phyloP scores from a whole-genome alignment of 2,113 vertebrate genomes.

The Gobio gobio region DNA sequence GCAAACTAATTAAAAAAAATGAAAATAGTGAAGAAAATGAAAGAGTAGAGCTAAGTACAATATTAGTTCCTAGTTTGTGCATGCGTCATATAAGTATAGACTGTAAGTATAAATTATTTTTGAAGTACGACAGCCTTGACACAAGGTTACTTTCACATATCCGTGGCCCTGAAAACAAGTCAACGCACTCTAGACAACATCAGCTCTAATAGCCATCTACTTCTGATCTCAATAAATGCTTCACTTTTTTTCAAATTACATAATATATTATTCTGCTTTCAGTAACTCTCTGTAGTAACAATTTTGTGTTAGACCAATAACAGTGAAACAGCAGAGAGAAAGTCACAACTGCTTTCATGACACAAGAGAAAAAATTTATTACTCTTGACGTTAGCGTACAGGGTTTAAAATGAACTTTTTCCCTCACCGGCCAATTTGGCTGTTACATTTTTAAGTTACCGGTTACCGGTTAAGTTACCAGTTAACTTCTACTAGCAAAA shows the following conservation, averaged over 20 bases:
- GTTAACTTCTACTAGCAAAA: no score
- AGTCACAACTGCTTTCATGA: slow-evolving; percentile 15
- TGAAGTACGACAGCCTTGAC: slow-evolving; percentile 22
- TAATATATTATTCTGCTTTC: slow-evolving; percentile 32
- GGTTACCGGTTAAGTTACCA: no score
- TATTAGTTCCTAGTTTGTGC: slow-evolving; percentile 1
- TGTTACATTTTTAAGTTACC: no score
- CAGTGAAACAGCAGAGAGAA: neutral
- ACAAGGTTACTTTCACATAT: slow-evolving; percentile 30
- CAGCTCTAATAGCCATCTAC: neutral
- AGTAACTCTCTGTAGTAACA: slow-evolving; percentile 14
- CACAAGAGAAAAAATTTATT: slow-evolving; percentile 29
- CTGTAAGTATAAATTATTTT: neutral
- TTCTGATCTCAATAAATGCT: neutral
- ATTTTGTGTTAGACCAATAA: neutral
- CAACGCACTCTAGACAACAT: slow-evolving; percentile 25
- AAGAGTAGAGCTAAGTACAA: neutral
- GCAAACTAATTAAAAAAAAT: neutral
- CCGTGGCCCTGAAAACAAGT: slow-evolving; percentile 3
- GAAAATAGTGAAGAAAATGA: neutral
- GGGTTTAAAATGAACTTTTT: no score
- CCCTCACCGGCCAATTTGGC: no score
- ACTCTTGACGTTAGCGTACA: neutral
- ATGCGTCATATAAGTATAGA: neutral
- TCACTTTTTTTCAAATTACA: slow-evolving; percentile 19